Conservation (phyloP, 2,888 invertebrate species). For the Vanessa cardui region DNA sequence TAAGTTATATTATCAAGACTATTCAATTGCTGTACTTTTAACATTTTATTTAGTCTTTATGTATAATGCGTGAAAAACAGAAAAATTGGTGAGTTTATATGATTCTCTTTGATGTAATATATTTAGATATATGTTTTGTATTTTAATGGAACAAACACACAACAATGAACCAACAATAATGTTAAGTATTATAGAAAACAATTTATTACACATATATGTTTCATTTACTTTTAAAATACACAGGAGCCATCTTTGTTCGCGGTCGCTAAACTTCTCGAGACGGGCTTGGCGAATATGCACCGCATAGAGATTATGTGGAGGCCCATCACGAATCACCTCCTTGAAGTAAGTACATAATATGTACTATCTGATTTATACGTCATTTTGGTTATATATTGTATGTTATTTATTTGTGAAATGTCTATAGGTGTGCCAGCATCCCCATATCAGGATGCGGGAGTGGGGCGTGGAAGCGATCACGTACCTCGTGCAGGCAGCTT, state of each 20-base stretch:
- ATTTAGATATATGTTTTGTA: too few species aligned
- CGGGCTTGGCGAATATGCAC: constrained; percentile 96
- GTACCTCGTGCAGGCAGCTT: constrained; percentile 94
- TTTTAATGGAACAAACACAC: too few species aligned
- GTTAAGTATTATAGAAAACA: too few species aligned
- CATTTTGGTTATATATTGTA: background rate
- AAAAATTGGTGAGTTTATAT: too few species aligned
- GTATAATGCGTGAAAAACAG: too few species aligned
- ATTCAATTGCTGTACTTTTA: too few species aligned
- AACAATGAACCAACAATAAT: too few species aligned
- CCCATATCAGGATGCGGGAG: constrained; percentile 96
- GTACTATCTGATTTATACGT: too few species aligned
- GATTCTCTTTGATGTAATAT: too few species aligned
- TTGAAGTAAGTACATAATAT: constrained; percentile 86
- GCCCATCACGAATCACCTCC: constrained; percentile 96
- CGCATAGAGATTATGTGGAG: constrained; percentile 97
- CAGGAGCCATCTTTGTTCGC: constrained; percentile 98
- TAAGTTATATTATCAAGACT: constrained; percentile 58
- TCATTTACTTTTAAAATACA: background rate
- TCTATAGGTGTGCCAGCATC: constrained; percentile 90
- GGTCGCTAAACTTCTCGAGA: constrained; percentile 98
- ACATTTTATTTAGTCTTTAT: too few species aligned
- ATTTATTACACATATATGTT: too few species aligned
- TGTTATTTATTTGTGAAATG: background rate
- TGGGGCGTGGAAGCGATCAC: constrained; percentile 99